A percentile compares a stretch with the other conserved stretches of the same genome.
phyloP scores from a whole-genome alignment of 1,140 invertebrate species.

The Gryon sp. region DNA sequence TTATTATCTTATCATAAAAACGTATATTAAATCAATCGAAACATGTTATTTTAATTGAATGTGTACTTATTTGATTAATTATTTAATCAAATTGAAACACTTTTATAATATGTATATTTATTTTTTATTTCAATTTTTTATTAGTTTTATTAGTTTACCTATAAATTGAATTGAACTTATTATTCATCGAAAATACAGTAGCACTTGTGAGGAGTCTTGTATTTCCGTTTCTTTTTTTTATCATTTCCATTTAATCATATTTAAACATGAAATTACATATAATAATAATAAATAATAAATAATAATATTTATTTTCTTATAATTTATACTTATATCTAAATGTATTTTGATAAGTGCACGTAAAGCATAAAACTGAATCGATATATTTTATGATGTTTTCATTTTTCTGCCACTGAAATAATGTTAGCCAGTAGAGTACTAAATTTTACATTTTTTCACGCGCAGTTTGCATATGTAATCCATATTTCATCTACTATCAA shows the following conservation, averaged over 20 bases:
- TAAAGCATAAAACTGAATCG: conserved; percentile 22
- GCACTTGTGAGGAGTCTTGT: too few relatives aligned
- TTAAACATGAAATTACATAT: conserved; percentile 15
- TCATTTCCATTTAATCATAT: conserved; percentile 5
- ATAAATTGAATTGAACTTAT: too few relatives aligned
- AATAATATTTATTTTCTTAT: conserved; percentile 19
- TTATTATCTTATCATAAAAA: too few relatives aligned
- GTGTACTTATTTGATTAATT: too few relatives aligned
- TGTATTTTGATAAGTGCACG: conserved; percentile 39
- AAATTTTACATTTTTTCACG: background rate
- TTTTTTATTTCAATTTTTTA: too few relatives aligned
- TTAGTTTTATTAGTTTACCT: too few relatives aligned
- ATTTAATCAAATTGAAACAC: too few relatives aligned
- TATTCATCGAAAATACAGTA: too few relatives aligned
- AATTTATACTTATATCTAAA: conserved; percentile 29
- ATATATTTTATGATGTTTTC: conserved; percentile 21
- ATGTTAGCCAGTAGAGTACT: background rate
- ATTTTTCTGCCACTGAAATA: conserved; percentile 9
- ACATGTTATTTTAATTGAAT: too few relatives aligned
- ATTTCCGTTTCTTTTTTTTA: background rate
- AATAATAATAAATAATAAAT: too few relatives aligned
- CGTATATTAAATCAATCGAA: too few relatives aligned
- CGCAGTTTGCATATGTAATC: conserved; percentile 4
- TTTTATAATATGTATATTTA: too few relatives aligned
- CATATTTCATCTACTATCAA: conserved; percentile 5